phyloP scores from a whole-genome alignment of 2,797 vertebrate genomes.

The Mionectes olivaceus region DNA sequence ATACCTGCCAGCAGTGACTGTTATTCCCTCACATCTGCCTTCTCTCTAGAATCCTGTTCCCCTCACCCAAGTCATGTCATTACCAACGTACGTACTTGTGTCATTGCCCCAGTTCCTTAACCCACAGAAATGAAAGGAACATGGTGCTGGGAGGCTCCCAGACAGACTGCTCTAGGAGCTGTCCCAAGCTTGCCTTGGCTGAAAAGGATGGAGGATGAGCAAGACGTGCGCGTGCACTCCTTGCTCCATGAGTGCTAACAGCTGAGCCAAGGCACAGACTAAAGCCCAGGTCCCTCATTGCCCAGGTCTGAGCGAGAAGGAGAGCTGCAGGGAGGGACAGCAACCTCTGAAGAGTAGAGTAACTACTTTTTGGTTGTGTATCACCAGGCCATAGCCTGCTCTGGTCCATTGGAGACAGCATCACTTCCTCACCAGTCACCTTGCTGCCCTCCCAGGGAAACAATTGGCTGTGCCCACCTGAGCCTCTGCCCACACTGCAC shows the following conservation, averaged over 20 bases:
- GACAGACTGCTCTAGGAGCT: not conserved
- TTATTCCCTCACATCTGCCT: not conserved
- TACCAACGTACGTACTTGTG: not conserved
- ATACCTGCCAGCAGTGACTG: not conserved
- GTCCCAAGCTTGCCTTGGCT: not conserved
- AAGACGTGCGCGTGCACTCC: rapidly evolving
- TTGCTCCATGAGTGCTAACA: not conserved
- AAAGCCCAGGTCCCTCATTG: not conserved
- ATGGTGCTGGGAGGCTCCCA: rapidly evolving
- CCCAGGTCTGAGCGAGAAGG: rapidly evolving
- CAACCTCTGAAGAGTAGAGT: not conserved
- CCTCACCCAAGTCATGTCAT: not conserved
- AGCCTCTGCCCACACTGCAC: not conserved
- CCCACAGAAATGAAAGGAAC: not conserved
- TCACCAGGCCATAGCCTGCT: not conserved
- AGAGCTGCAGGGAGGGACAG: not conserved
- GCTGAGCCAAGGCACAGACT: not conserved
- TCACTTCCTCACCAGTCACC: not conserved
- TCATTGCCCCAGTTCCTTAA: not conserved
- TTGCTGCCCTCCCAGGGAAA: not conserved
- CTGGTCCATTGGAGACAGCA: not conserved
- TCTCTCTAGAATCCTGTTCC: not conserved
- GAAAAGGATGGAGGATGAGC: not conserved
- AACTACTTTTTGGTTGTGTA: not conserved
- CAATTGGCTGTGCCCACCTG: not conserved